These are phyloP conservation scores for Himalopsyche phryganea DNA, from an alignment of 1,140 invertebrate genomes.

Conservation along the genomic window DNA sequence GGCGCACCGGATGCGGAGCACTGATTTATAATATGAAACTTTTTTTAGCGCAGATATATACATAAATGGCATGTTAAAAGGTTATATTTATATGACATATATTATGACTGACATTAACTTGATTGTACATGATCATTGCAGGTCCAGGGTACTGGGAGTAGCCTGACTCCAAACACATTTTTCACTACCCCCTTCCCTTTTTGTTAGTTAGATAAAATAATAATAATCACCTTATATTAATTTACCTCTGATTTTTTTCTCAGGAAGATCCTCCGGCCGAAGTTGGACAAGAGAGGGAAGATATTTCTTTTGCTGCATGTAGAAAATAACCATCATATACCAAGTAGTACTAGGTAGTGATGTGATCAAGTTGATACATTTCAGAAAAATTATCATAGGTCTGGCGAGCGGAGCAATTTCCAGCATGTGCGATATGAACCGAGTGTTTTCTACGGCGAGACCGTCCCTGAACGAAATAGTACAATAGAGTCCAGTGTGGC, in stretches of 20 bases:
- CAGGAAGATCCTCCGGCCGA: background rate
- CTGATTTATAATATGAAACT: too few species aligned
- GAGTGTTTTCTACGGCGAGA: constrained; percentile 54
- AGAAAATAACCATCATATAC: constrained; percentile 46
- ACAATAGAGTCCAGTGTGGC: constrained; percentile 46
- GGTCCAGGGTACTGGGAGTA: too few species aligned
- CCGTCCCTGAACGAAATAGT: constrained; percentile 58
- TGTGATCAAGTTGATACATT: constrained; percentile 48
- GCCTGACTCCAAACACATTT: too few species aligned
- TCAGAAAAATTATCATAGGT: constrained; percentile 45
- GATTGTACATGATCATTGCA: too few species aligned
- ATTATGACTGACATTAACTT: too few species aligned
- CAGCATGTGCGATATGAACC: constrained; percentile 45
- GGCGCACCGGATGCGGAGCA: too few species aligned
- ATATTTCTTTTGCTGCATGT: constrained; percentile 39
- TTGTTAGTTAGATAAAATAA: too few species aligned
- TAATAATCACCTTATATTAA: too few species aligned
- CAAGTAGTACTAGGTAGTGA: constrained; percentile 47
- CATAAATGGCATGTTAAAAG: too few species aligned
- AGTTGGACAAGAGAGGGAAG: constrained; percentile 29
- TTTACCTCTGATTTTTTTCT: constrained; percentile 10
- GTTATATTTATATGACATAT: too few species aligned
- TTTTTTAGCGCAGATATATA: too few species aligned
- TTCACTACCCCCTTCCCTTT: too few species aligned
- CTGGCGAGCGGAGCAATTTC: constrained; percentile 40